These are phyloP conservation scores for Embidobia sp. DNA, from an alignment of 2,888 invertebrate species.

Conservation along the genomic window DNA sequence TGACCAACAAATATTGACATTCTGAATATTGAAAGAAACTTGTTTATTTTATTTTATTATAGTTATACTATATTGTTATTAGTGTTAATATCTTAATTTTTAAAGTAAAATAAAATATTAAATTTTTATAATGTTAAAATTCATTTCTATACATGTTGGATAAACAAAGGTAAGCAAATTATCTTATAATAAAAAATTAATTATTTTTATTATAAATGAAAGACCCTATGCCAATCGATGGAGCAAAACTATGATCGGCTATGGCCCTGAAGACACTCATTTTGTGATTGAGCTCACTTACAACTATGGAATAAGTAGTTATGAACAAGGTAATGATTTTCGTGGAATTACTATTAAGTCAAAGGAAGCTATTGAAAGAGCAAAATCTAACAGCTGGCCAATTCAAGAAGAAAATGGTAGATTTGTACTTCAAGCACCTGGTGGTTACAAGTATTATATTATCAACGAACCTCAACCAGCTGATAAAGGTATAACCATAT, in stretches of 20 bases:
- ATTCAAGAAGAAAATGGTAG: slow-evolving; percentile 85
- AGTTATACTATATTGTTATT: no score
- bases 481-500: slow-evolving; percentile 22
- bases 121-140: no score
- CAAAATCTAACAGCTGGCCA: slow-evolving; percentile 88
- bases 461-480: slow-evolving; percentile 87
- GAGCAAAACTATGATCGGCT: slow-evolving; percentile 99
- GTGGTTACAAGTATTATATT: slow-evolving; percentile 94
- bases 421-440: slow-evolving; percentile 90
- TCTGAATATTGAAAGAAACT: no score
- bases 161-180: no score
- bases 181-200: no score
- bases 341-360: slow-evolving; percentile 92
- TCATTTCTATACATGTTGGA: no score
- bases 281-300: slow-evolving; percentile 99
- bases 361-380: slow-evolving; percentile 88
- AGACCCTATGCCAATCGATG: slow-evolving; percentile 99
- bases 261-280: slow-evolving; percentile 96
- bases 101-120: no score
- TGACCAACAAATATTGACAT: no score
- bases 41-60: no score
- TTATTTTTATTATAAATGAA: slow-evolving; percentile 68
- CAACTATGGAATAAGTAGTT: slow-evolving; percentile 95
- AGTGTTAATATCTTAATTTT: no score
- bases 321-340: slow-evolving; percentile 96